Evolutionary conservation across 2,113 vertebrate genomes (phyloP).

Genomic region (Eudyptes chrysolophus): DNA sequence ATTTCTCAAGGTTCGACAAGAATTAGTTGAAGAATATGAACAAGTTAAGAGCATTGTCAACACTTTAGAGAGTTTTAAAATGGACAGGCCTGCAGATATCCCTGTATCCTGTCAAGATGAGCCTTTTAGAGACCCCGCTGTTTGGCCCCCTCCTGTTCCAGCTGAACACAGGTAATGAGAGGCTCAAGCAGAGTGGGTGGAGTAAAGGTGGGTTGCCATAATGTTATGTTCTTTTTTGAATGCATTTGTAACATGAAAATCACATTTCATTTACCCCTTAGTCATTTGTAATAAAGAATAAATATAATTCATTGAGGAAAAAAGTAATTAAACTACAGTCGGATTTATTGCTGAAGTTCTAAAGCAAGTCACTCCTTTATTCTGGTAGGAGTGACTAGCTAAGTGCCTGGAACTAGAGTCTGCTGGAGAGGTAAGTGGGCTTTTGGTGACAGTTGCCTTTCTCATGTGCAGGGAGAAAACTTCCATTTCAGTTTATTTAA

Average conservation of each 20-base stretch:
- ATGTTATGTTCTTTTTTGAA: not conserved
- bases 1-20: conserved; percentile 85
- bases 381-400: not conserved
- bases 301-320: not conserved
- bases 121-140: conserved; percentile 81
- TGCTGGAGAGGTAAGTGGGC: not conserved
- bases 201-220: not conserved
- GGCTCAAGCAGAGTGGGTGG: not conserved
- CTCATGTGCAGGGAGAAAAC: not conserved
- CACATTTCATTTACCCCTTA: not conserved
- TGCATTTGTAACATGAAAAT: not conserved
- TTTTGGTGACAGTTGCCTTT: not conserved
- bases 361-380: not conserved
- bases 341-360: not conserved
- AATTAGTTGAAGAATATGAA: conserved; percentile 92
- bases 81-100: conserved; percentile 86
- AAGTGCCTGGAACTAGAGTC: not conserved
- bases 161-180: conserved; percentile 90
- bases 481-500: not conserved
- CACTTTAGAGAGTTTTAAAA: conserved; percentile 93
- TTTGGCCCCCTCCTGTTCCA: conserved; percentile 96
- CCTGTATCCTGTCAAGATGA: conserved; percentile 83
- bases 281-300: not conserved
- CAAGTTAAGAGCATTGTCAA: conserved; percentile 91
- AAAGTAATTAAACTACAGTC: not conserved